Conservation (phyloP, 2,888 invertebrate species). For the Macrosiphum euphorbiae region DNA sequence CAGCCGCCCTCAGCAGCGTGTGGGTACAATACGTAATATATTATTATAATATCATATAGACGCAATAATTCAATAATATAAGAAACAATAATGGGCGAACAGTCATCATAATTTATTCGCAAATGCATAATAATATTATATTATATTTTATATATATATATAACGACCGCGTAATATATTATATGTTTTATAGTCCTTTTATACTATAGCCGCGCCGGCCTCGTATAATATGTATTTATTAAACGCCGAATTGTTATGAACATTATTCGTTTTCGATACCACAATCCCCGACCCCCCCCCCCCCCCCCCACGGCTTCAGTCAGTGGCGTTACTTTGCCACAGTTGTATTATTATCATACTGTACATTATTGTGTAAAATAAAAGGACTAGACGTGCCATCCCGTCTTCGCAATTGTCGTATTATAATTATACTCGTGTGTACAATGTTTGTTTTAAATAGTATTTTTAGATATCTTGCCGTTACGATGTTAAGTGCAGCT, state of each 20-base stretch:
- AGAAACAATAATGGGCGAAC: constrained; percentile 2
- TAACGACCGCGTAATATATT: constrained; percentile 5
- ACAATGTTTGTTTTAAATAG: neutral
- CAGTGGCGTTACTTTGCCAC: neutral
- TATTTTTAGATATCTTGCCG: too few relatives aligned
- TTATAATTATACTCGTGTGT: neutral
- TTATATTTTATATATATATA: neutral
- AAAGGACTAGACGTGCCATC: too few relatives aligned
- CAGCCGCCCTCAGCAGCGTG: neutral
- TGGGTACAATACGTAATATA: neutral
- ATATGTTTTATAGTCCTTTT: constrained; percentile 12
- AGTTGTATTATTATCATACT: neutral
- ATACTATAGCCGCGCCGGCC: neutral
- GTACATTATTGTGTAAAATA: too few relatives aligned
- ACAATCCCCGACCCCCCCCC: neutral
- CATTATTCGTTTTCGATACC: neutral
- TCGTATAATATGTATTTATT: neutral
- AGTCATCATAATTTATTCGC: constrained; percentile 2
- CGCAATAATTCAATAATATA: constrained; percentile 9
- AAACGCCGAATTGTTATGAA: neutral
- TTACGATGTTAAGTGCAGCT: neutral
- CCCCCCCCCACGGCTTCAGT: neutral
- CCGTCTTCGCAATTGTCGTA: neutral
- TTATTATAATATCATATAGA: constrained; percentile 1
- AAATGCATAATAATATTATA: neutral